A percentile compares a stretch with the other conserved stretches of the same genome.
Conservation (phyloP, 2,888 invertebrate genomes). For the Kryphioiulus occultus region DNA sequence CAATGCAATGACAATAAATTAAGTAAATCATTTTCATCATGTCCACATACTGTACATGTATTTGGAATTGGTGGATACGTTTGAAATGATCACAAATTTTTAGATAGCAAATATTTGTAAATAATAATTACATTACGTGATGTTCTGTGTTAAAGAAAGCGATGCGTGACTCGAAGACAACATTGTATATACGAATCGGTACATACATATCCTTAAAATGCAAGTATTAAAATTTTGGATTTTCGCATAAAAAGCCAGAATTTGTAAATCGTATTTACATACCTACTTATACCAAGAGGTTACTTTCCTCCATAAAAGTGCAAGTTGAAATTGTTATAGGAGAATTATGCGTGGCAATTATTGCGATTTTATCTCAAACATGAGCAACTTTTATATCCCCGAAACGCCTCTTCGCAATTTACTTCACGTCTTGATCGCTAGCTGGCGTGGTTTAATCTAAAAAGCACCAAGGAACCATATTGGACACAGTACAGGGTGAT, state of each 20-base stretch:
- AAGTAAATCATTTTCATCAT: too few relatives aligned
- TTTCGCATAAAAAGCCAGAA: not conserved
- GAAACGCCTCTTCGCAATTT: conserved; percentile 3
- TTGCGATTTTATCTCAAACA: not conserved
- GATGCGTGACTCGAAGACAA: not conserved
- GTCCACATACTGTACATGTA: too few relatives aligned
- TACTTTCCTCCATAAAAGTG: conserved; percentile 8
- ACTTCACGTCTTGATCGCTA: not conserved
- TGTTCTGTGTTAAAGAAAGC: too few relatives aligned
- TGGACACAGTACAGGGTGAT: not conserved
- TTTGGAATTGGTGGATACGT: too few relatives aligned
- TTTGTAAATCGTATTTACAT: not conserved
- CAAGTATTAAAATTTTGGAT: not conserved
- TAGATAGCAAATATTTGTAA: too few relatives aligned
- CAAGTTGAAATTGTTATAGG: not conserved
- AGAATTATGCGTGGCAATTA: not conserved
- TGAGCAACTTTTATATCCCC: conserved; percentile 13
- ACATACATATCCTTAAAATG: not conserved
- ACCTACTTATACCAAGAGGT: not conserved
- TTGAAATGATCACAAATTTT: too few relatives aligned
- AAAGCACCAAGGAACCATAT: not conserved
- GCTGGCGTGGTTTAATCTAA: not conserved
- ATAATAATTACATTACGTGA: too few relatives aligned
- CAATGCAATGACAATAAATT: too few relatives aligned
- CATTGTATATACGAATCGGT: not conserved